These are phyloP conservation scores for Herpetotheres cachinnans DNA, from an alignment of 2,113 vertebrate species.

Conservation along the genomic window DNA sequence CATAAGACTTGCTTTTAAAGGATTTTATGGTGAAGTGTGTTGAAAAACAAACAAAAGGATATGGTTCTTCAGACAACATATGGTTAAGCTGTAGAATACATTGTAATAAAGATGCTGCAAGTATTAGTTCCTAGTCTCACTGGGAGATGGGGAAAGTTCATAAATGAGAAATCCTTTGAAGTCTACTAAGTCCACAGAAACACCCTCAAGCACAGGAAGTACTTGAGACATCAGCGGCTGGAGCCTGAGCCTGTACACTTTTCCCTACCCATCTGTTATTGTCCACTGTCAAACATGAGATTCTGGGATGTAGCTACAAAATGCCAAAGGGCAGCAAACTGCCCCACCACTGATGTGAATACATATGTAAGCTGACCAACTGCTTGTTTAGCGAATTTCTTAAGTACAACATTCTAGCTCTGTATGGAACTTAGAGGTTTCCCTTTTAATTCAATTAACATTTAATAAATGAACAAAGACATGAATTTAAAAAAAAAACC, in stretches of 20 bases:
- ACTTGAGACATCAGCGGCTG: neutral
- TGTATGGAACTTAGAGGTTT: neutral
- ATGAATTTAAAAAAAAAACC: neutral
- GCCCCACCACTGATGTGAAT: accelerated
- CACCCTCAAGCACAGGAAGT: neutral
- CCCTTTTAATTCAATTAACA: neutral
- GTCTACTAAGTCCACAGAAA: neutral
- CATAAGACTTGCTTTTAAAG: neutral
- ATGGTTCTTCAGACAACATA: neutral
- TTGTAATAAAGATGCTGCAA: neutral
- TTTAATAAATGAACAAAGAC: constrained; percentile 13
- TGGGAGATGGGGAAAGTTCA: neutral
- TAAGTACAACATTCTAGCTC: neutral
- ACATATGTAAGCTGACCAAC: neutral
- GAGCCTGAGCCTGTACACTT: neutral
- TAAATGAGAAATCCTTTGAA: neutral
- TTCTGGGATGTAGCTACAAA: neutral
- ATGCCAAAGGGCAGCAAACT: neutral
- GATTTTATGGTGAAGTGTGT: neutral
- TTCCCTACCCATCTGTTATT: neutral
- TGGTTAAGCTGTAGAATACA: neutral
- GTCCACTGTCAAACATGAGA: neutral
- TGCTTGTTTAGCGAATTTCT: neutral
- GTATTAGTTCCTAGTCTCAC: neutral
- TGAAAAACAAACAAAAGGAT: neutral